Evolutionary conservation across 2,888 invertebrate genomes (phyloP), one percentile per base, ranked within the genome.

Genomic region (Amphipoea lucens): DNA sequence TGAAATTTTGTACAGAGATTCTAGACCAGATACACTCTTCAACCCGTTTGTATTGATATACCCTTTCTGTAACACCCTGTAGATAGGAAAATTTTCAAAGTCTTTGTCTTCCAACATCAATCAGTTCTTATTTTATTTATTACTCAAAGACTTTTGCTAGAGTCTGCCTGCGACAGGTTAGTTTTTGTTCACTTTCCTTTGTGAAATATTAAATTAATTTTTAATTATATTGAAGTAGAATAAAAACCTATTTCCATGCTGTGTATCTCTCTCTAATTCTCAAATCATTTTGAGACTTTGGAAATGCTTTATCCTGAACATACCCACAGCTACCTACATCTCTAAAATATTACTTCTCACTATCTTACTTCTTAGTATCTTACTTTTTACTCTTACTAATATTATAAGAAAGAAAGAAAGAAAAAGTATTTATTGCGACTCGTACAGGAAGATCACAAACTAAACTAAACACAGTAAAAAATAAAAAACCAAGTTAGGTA

Each of bases 31-130:
- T n/a, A n/a, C n/a, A n/a, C n/a, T n/a, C n/a, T n/a, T n/a, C n/a
- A n/a, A n/a, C n/a, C n/a, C n/a, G n/a, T n/a, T n/a, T n/a, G n/a
- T n/a, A n/a, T n/a, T n/a, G n/a, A n/a, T n/a, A n/a, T n/a, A n/a
- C n/a, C n/a, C n/a, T n/a, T n/a, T n/a, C n/a, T n/a, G n/a, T n/a
- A n/a, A n/a, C n/a, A n/a, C n/a, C n/a, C n/a, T n/a, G n/a, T n/a
- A 71, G 40, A 81, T 76, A 75, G 54, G n/a, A 68, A 81, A 84
- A 51, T 51, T 78, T 86, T 67, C 3, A 62, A 72, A 83, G 73
- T 71, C 81, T 84, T 87, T 78, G 81, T 78, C 60, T 84, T 70
- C n/a, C 20, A 81, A 82, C 79, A 87, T 86, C 87, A 86, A 87
- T 85, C 85, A 85, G 76, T 69, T 85, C 82, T 86, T 84, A 71